Percentiles rank a stretch among this genome's conserved stretches.
phyloP scores from a whole-genome alignment of 2,113 vertebrate species.

The Fulica atra region DNA sequence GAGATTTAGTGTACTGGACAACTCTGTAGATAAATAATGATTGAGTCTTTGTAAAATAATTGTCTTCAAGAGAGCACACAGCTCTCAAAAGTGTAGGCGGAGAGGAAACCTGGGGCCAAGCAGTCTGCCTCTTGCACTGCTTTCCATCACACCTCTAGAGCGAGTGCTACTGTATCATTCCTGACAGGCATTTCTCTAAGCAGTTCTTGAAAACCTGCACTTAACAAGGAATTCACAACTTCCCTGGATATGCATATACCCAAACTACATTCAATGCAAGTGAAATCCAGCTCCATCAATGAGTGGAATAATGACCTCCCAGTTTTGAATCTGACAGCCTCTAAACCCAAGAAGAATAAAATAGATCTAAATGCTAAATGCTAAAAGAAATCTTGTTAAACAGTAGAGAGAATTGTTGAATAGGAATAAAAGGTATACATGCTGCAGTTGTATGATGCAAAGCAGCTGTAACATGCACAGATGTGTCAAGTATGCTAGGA shows the following conservation, averaged over 20 bases:
- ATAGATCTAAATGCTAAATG: not conserved
- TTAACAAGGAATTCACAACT: not conserved
- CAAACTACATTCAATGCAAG: not conserved
- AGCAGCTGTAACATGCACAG: not conserved
- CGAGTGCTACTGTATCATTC: not conserved
- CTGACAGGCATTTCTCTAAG: not conserved
- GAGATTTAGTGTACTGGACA: not conserved
- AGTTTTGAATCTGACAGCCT: not conserved
- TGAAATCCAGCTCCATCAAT: not conserved
- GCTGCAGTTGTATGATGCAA: not conserved
- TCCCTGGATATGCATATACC: not conserved
- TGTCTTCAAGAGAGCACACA: not conserved
- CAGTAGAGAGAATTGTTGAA: not conserved
- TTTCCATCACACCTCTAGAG: not conserved
- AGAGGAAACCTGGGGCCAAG: not conserved
- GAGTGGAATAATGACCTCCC: not conserved
- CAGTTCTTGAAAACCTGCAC: not conserved
- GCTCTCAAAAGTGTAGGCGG: not conserved
- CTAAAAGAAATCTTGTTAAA: not conserved
- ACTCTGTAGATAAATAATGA: not conserved
- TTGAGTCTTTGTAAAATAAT: not conserved
- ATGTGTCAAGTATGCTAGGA: not conserved
- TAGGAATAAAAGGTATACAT: not conserved
- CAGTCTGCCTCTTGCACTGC: not conserved
- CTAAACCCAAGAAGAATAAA: not conserved